A percentile compares a stretch with the other conserved stretches of the same genome.
Conservation (phyloP, 2,888 invertebrate species). For the Suillia variegata region DNA sequence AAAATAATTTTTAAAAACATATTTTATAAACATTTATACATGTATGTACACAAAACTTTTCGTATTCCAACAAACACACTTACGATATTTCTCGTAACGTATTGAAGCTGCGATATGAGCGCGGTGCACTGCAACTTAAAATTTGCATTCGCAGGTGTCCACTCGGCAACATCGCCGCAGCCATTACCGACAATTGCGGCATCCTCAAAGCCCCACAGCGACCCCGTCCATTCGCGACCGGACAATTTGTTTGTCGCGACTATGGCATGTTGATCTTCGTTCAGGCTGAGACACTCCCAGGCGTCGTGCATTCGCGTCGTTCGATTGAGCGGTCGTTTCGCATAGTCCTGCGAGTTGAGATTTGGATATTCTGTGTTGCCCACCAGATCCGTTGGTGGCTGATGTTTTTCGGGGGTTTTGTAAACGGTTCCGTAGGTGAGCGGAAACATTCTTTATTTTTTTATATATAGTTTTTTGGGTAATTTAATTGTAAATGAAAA, state of each 20-base stretch:
- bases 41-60: background rate
- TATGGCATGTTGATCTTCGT: conserved; percentile 40
- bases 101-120: conserved; percentile 50
- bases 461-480: no score
- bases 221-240: conserved; percentile 54
- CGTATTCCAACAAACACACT: no score
- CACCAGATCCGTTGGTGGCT: conserved; percentile 49
- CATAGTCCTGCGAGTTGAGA: conserved; percentile 57
- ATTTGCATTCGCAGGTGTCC: no score
- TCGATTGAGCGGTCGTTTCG: conserved; percentile 47
- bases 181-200: no score
- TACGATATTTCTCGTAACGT: conserved; percentile 47
- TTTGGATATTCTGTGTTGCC: conserved; percentile 56
- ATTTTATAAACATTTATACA: conserved; percentile 4
- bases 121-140: conserved; percentile 46
- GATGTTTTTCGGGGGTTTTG: conserved; percentile 45
- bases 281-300: conserved; percentile 52
- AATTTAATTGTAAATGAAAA: no score
- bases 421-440: conserved; percentile 42
- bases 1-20: background rate
- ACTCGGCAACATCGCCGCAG: no score
- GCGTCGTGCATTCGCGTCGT: conserved; percentile 48
- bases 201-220: conserved; percentile 53
- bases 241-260: conserved; percentile 53
- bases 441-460: conserved; percentile 52